These are phyloP conservation scores for Aspidoscelis tigris DNA, from an alignment of 2,113 vertebrate species.

Conservation along the genomic window DNA sequence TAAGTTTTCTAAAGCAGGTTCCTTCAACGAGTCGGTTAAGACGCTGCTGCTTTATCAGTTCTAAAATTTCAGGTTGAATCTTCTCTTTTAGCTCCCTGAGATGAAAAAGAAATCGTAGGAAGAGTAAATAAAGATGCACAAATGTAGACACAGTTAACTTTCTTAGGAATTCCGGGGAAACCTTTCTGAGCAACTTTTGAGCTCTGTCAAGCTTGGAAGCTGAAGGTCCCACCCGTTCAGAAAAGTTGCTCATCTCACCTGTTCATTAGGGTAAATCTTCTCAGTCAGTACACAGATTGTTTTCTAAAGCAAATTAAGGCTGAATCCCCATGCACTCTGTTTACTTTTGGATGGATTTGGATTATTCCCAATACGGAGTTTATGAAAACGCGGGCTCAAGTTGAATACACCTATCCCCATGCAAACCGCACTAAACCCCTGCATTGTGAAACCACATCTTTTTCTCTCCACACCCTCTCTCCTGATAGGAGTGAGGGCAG, in stretches of 20 bases:
- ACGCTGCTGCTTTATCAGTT: slow-evolving; percentile 97
- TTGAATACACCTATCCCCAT: too few relatives aligned
- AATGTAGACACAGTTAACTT: slow-evolving; percentile 19
- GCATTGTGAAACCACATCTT: too few relatives aligned
- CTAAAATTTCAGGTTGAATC: slow-evolving; percentile 99
- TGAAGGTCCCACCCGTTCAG: too few relatives aligned
- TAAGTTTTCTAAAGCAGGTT: slow-evolving; percentile 98
- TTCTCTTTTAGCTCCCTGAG: slow-evolving; percentile 97
- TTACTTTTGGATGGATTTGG: too few relatives aligned
- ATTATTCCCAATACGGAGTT: too few relatives aligned
- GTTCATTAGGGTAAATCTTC: slow-evolving; percentile 31
- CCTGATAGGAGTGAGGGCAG: too few relatives aligned
- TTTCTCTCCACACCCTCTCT: too few relatives aligned
- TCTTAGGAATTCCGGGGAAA: background rate
- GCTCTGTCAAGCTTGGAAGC: background rate
- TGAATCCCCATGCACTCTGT: too few relatives aligned
- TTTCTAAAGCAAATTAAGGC: background rate
- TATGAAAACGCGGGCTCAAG: too few relatives aligned
- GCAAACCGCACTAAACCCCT: too few relatives aligned
- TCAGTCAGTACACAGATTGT: slow-evolving; percentile 34
- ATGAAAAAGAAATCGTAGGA: background rate
- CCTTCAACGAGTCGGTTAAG: slow-evolving; percentile 98
- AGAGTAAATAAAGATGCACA: slow-evolving; percentile 48
- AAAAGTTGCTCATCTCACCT: background rate
- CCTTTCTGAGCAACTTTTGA: background rate